A percentile compares a stretch with the other conserved stretches of the same genome.
These are phyloP conservation scores for Pantala flavescens DNA, from an alignment of 1,140 invertebrate genomes.

Conservation along the genomic window DNA sequence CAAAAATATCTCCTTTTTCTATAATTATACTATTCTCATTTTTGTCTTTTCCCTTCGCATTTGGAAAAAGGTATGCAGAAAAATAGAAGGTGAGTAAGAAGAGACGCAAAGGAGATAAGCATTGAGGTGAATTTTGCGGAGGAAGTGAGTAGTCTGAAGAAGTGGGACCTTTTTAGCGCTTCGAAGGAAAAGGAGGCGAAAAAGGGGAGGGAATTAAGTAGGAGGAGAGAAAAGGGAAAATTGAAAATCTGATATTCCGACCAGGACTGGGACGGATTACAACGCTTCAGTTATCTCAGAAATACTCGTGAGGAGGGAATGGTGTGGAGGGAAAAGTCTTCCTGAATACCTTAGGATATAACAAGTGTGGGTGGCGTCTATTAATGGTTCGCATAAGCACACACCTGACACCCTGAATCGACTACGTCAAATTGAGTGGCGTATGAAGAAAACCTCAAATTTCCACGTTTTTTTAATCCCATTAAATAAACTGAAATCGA, in stretches of 20 bases:
- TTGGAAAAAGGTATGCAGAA: no score
- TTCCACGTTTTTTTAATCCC: no score
- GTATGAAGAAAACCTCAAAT: background rate
- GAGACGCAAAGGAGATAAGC: background rate
- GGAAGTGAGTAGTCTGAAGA: no score
- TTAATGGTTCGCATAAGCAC: conserved; percentile 5
- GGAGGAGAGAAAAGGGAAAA: background rate
- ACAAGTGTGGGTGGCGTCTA: background rate
- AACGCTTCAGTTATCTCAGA: conserved; percentile 5
- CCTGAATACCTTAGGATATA: background rate
- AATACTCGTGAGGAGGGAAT: background rate
- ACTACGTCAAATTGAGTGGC: conserved; percentile 4
- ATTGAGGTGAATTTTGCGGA: background rate
- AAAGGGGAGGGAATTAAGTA: background rate
- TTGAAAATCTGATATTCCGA: conserved; percentile 10
- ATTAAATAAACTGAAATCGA: no score
- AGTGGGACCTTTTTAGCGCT: background rate
- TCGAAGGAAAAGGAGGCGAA: background rate
- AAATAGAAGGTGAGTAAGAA: background rate
- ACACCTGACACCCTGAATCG: background rate
- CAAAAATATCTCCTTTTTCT: no score
- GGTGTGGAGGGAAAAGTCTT: no score
- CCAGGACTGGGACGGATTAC: background rate
- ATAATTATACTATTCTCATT: no score
- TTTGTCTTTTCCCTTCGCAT: no score